Evolutionary conservation across 2,888 invertebrate genomes (phyloP), one percentile per base, ranked within the genome.

Genomic region (Melinaea marsaeus): DNA sequence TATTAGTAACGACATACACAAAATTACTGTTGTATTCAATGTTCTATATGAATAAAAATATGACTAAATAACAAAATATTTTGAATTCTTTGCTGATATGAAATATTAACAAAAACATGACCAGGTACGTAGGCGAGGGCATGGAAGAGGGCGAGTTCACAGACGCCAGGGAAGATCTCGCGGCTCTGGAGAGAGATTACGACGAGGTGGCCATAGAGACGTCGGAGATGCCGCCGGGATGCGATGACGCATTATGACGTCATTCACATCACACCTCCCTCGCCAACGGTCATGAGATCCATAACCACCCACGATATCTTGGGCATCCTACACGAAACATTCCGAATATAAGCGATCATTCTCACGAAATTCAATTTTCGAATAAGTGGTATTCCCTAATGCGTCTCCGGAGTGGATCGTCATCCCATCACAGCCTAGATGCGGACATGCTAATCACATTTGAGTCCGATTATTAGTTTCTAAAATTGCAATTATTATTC

Each of bases 141-240:
- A 95, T 95, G 95, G 95, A 95, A 77, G 95, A 95, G 80, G 95
- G 95, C 0, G 96, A 96, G 83, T 96, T 96, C 85, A 92, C 94
- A 6, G 95, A 96, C 80, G 96, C 96, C 33, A 91, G 95, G 35
- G 95, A 96, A 78, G 95, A 96, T 84, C 88, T 96, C 69, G 94
- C 93, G 60, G 93, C 94, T 33, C 86, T 95, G 3, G 95, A 95
- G 81, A 92, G 93, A 72, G 95, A 95, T 76, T 95, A 95, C 81
- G 94, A 94, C 73, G 95, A 95, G 79, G 95, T 95, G 13, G 94
- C 94, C 65, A 91, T 93, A 75, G 95, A 95, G 75, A 88, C 88
- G 63, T 82, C 85, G 0, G 90, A 90, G 64, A 78, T 89, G 80
- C 82, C 82, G 72, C 81, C 84, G 6, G 85, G 81, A 70, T 79